Evolutionary conservation across 2,797 vertebrate genomes (phyloP).

Genomic region (Bradypodion ventrale): DNA sequence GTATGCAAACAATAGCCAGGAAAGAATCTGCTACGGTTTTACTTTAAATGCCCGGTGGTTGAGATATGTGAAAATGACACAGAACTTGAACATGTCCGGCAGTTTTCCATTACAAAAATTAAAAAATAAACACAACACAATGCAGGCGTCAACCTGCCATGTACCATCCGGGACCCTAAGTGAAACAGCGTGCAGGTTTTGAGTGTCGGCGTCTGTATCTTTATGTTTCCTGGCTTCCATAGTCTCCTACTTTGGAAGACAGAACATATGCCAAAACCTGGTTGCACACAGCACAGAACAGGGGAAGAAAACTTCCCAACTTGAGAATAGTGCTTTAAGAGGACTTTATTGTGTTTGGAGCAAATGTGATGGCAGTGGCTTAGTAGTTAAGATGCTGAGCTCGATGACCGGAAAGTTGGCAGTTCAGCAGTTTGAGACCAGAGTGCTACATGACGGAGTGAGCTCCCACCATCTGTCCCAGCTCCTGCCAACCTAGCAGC

Average conservation of each 20-base stretch:
- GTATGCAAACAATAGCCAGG: not conserved
- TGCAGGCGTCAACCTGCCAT: slow-evolving; percentile 29
- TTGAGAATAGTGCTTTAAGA: too few species aligned
- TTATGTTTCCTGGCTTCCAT: too few species aligned
- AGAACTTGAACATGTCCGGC: slow-evolving; percentile 19
- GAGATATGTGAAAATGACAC: slow-evolving; percentile 17
- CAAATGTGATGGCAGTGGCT: too few species aligned
- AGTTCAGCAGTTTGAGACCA: too few species aligned
- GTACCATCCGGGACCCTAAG: not conserved
- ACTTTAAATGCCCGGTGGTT: slow-evolving; percentile 7
- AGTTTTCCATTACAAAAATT: slow-evolving; percentile 14
- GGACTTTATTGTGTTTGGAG: too few species aligned
- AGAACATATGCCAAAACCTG: not conserved
- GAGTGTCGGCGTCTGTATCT: too few species aligned
- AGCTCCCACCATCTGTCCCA: too few species aligned
- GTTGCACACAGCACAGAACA: not conserved
- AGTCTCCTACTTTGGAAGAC: too few species aligned
- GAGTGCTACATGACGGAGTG: too few species aligned
- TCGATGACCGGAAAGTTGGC: too few species aligned
- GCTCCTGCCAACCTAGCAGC: too few species aligned
- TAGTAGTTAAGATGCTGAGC: too few species aligned
- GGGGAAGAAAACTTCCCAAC: not conserved
- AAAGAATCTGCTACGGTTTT: not conserved
- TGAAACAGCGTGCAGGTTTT: not conserved
- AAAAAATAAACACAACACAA: slow-evolving; percentile 19